phyloP scores from a whole-genome alignment of 2,888 invertebrate genomes.

The Digitonthophagus gazella region DNA sequence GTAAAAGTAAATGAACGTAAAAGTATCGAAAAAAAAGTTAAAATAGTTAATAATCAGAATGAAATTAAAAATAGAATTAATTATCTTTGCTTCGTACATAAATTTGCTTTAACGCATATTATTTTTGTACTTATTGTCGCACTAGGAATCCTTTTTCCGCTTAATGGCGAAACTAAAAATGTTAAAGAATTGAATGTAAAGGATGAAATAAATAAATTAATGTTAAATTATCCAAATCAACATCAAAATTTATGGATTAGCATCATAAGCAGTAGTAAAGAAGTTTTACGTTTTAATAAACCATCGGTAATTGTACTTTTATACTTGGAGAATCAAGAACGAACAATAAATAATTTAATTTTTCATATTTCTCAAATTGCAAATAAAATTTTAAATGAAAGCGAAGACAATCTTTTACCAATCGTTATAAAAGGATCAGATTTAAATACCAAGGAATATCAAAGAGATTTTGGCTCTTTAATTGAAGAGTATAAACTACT shows the following conservation, averaged over 20 bases:
- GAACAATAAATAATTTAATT: slow-evolving; percentile 40
- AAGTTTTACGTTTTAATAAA: slow-evolving; percentile 39
- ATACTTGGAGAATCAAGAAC: slow-evolving; percentile 41
- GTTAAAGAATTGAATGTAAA: neutral
- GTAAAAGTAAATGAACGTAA: no score
- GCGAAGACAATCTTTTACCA: slow-evolving; percentile 32
- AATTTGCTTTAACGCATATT: no score
- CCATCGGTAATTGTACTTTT: slow-evolving; percentile 50
- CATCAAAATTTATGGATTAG: slow-evolving; percentile 44
- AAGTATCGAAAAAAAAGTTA: no score
- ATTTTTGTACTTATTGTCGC: neutral
- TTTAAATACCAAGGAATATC: slow-evolving; percentile 40
- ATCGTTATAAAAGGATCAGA: slow-evolving; percentile 39
- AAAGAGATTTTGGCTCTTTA: slow-evolving; percentile 42
- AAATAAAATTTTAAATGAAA: slow-evolving; percentile 38
- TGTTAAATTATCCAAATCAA: slow-evolving; percentile 44
- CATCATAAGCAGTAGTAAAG: slow-evolving; percentile 43
- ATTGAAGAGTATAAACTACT: slow-evolving; percentile 38
- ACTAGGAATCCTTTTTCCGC: neutral
- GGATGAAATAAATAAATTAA: slow-evolving; percentile 24
- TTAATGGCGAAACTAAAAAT: neutral
- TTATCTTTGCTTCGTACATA: no score
- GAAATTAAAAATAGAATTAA: no score
- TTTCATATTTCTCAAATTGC: slow-evolving; percentile 43
- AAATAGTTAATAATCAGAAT: no score